Evolutionary conservation across 2,797 vertebrate genomes (phyloP), one percentile per base, ranked within the genome.

Genomic region (Molothrus ater): DNA sequence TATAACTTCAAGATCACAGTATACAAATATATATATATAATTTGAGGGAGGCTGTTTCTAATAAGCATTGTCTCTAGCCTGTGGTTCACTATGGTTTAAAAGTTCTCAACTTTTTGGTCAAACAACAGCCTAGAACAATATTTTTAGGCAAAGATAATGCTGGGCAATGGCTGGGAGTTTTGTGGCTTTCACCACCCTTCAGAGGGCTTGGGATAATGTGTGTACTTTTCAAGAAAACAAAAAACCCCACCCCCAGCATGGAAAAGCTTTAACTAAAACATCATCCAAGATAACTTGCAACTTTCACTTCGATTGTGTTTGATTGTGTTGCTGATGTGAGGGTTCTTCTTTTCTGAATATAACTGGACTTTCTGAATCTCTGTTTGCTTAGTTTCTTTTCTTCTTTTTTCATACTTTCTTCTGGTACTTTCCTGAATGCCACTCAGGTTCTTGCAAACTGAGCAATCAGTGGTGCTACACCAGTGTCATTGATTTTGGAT

Each of bases 41-140:
- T 95, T 94, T 87, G 72, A 93, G 72, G 91, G 72, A 93, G 72
- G 91, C 63, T 89, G 66, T 4, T 74, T 80, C 71, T 90, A 96
- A 93, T 86, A 81, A 87, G 38, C 24, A 5, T 82, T 53, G 76
- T 90, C 80, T 94, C 31, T 81, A 65, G 70, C 13, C 6, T 70
- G 63, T 89, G 91, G 81, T 91, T 96, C 31, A 28, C 36, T 88
- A 79, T 75, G 68, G 57, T 93, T 95, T 93, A 84, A 90, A 86
- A 36, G 36, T 66, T 93, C 47, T 93, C 75, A 81, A 51, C 47
- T 38, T 76, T 81, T 66, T 91, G 36, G 88, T 74, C 60, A 91
- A 86, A 86, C 64, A 86, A 92, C 43, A 80, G 48, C 73, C 36
- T 68, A 80, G 75, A 92, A 86, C 28, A 70, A 56, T 64, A 32